phyloP scores from a whole-genome alignment of 2,113 vertebrate species.

The Peromyscus californicus region DNA sequence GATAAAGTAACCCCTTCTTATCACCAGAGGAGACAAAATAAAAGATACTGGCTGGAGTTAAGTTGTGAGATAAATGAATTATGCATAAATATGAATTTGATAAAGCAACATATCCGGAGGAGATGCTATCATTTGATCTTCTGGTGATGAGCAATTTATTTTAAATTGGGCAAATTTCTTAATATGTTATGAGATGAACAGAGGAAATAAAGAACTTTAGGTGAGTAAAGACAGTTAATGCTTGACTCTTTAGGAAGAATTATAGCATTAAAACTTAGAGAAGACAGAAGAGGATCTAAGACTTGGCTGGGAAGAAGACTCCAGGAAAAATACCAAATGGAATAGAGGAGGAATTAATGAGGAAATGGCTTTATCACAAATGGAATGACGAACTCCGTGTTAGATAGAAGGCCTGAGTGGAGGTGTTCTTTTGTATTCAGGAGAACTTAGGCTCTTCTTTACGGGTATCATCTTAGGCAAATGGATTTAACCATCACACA shows the following conservation, averaged over 20 bases:
- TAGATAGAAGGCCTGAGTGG: neutral
- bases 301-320: neutral
- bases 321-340: conserved; percentile 32
- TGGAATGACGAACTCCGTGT: neutral
- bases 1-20: conserved; percentile 47
- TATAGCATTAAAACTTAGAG: conserved; percentile 49
- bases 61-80: neutral
- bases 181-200: conserved; percentile 37
- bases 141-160: neutral
- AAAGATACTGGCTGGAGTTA: conserved; percentile 4
- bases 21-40: conserved; percentile 38
- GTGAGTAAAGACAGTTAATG: conserved; percentile 46
- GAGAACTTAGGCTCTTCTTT: neutral
- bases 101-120: neutral
- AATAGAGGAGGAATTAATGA: conserved; percentile 31
- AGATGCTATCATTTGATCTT: conserved; percentile 17
- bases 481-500: conserved; percentile 6
- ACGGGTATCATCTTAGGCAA: neutral
- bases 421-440: neutral
- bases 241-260: conserved; percentile 29
- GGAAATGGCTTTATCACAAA: conserved; percentile 4
- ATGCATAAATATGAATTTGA: conserved; percentile 48
- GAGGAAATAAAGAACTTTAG: conserved; percentile 27
- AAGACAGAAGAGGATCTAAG: conserved; percentile 52
- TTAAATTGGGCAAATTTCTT: neutral